Conservation (phyloP, 2,113 vertebrate genomes). For the Anseranas semipalmata region DNA sequence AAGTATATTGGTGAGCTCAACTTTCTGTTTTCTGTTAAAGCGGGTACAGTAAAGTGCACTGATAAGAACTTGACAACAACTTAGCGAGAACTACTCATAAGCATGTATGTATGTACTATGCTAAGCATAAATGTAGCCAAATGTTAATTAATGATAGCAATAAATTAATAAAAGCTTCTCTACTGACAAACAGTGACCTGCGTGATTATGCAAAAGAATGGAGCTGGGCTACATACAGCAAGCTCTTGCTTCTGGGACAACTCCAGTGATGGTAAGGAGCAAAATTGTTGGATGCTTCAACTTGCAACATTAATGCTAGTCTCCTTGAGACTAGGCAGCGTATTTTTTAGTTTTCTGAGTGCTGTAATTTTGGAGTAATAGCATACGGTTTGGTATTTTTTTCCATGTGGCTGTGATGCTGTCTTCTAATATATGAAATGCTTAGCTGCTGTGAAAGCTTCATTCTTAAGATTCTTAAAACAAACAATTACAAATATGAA, state of each 20-base stretch:
- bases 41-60: neutral
- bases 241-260: conserved; percentile 97
- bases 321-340: neutral
- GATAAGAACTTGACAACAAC: neutral
- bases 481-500: neutral
- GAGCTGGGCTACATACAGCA: conserved; percentile 92
- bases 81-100: neutral
- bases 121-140: neutral
- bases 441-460: neutral
- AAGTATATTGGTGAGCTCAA: conserved; percentile 89
- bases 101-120: neutral
- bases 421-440: neutral
- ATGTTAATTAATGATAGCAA: neutral
- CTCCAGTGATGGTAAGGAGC: conserved; percentile 88
- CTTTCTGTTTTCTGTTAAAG: neutral
- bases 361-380: neutral
- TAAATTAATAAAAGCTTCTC: conserved; percentile 21
- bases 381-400: neutral
- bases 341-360: neutral
- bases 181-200: conserved; percentile 83
- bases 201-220: conserved; percentile 97
- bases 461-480: neutral
- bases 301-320: neutral
- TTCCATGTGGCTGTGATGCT: neutral
- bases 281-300: neutral